Conservation (phyloP, 2,113 vertebrate species). For the Pluvianellus socialis region DNA sequence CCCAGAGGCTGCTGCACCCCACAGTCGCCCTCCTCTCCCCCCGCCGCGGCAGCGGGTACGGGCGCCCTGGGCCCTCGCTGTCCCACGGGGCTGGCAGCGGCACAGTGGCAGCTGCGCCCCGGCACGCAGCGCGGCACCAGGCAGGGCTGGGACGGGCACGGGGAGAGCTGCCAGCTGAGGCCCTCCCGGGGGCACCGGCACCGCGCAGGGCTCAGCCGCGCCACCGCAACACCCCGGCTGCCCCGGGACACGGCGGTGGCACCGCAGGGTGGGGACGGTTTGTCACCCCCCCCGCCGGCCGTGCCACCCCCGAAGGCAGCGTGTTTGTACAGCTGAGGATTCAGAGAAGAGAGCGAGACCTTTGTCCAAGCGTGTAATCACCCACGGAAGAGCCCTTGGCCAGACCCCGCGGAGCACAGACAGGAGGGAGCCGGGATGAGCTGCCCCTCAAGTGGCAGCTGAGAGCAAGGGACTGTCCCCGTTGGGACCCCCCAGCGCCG, state of each 20-base stretch:
- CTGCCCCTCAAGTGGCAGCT: not conserved
- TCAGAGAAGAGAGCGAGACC: not conserved
- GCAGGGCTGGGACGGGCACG: not conserved
- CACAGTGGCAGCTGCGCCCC: not conserved
- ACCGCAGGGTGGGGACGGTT: accelerated
- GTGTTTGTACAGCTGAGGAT: not conserved
- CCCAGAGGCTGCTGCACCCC: not conserved
- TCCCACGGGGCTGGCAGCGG: not conserved
- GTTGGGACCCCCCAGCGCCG: not conserved
- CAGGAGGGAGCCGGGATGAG: accelerated
- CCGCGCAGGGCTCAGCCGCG: accelerated
- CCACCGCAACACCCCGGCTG: accelerated
- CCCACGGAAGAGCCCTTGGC: not conserved
- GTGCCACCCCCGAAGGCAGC: accelerated
- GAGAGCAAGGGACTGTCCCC: not conserved
- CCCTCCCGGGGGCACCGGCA: not conserved
- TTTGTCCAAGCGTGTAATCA: not conserved
- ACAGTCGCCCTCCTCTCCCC: accelerated
- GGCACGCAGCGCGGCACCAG: not conserved
- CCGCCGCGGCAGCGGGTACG: accelerated
- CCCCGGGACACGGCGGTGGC: accelerated
- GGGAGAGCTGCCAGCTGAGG: not conserved
- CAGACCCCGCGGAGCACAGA: not conserved
- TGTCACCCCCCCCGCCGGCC: accelerated
- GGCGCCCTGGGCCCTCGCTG: accelerated